Conservation (phyloP, 2,113 vertebrate genomes). For the Pterocles burchelli region DNA sequence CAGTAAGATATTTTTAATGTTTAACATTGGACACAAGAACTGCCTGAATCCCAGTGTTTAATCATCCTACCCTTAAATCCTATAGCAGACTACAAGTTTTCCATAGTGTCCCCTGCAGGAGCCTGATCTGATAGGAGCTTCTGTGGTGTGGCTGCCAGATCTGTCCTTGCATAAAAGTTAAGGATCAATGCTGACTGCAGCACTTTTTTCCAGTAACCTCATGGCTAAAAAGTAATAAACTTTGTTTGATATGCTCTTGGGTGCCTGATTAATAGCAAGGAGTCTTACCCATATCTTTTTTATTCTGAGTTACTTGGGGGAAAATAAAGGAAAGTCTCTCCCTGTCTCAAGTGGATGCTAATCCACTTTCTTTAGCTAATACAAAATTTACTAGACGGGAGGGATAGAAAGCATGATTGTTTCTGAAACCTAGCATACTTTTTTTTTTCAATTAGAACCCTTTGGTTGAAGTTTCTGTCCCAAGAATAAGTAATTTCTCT, state of each 20-base stretch:
- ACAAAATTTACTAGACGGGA: not conserved
- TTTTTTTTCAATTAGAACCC: not conserved
- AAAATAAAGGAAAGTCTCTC: not conserved
- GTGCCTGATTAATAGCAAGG: not conserved
- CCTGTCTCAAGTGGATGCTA: not conserved
- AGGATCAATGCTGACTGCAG: not conserved
- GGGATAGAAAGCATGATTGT: not conserved
- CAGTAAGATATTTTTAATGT: not conserved
- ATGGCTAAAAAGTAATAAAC: not conserved
- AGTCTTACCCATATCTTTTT: not conserved
- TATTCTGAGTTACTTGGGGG: not conserved
- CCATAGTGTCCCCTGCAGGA: not conserved
- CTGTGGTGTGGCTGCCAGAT: not conserved
- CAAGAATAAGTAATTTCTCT: not conserved
- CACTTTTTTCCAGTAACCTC: not conserved
- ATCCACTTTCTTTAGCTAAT: not conserved
- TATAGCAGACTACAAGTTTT: not conserved
- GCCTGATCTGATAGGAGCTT: not conserved
- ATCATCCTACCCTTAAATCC: not conserved
- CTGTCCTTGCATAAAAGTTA: not conserved
- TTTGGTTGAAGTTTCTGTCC: not conserved
- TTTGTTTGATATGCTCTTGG: not conserved
- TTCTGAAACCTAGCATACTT: not conserved
- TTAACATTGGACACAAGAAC: not conserved
- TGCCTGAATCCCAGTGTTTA: not conserved